phyloP scores from a whole-genome alignment of 37 sponge, comb jelly and placozoan species.

The Theonella swinhoei region DNA sequence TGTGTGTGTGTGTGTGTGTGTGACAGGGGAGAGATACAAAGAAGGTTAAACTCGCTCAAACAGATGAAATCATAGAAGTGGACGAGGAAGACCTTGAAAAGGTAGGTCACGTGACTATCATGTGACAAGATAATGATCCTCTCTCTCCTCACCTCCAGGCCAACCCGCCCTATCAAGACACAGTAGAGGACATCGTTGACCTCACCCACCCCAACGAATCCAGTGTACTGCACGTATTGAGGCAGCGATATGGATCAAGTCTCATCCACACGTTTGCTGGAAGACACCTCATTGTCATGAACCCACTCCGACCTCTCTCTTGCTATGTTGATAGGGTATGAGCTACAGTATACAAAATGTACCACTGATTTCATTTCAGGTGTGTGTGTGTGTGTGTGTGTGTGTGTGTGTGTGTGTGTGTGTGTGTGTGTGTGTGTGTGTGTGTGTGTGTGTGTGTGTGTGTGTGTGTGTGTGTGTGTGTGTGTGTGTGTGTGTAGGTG shows the following conservation, averaged over 20 bases:
- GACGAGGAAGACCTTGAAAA: conserved; percentile 85
- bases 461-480: too few relatives aligned
- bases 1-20: conserved; percentile 3
- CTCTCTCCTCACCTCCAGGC: conserved; percentile 55
- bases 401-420: too few relatives aligned
- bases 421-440: too few relatives aligned
- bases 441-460: too few relatives aligned
- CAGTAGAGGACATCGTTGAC: conserved; percentile 91
- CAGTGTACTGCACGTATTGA: conserved; percentile 91
- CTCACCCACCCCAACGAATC: conserved; percentile 93
- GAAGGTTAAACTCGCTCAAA: conserved; percentile 58
- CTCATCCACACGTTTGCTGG: conserved; percentile 98
- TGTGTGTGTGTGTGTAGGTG: conserved; percentile 42
- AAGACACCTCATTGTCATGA: conserved; percentile 91
- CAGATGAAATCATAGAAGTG: conserved; percentile 66
- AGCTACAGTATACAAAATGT: not conserved
- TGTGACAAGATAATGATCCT: not conserved
- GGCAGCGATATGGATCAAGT: conserved; percentile 90
- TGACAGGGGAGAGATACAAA: conserved; percentile 53
- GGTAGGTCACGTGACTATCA: conserved; percentile 31
- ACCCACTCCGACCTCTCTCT: conserved; percentile 89
- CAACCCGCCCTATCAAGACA: conserved; percentile 79
- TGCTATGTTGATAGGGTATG: conserved; percentile 80
- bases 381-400: too few relatives aligned
- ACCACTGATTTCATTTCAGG: not conserved